Base-by-base conservation (phyloP, 30 jellyfish, hydroid and myxozoan genomes). In the Rhopilema esculentum region DNA sequence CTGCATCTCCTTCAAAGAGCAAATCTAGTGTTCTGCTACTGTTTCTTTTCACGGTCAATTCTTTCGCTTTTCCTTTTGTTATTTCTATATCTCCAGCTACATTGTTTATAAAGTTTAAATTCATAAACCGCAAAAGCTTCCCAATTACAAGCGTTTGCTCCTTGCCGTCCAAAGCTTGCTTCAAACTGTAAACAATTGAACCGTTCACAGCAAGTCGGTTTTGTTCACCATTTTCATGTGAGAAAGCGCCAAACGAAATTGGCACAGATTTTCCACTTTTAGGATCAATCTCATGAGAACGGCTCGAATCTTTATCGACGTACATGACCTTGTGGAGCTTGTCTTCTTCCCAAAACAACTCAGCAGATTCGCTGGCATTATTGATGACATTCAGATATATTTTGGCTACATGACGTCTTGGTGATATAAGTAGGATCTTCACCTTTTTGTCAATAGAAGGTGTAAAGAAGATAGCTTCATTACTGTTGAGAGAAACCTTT, bases 71-170 rank as follows among this genome's bases (percentile, higher is more conserved):
- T 8, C 71, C 75, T n/a, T 75, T 79, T 17, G 23, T 29, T 1
- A 53, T 75, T 27, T 16, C 72, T 26, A 85, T 40, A 22, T 32
- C 88, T 12, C 84, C 94, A 6, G 88, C 75, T 21, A 66, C 94
- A n/a, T 62, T 26, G 57, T 85, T 85, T 25, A 29, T 73, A 66
- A 80, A 20, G 9, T 30, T 65, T 7, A 80, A 17, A 32, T 66
- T 27, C 64, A 80, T 23, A 1, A 49, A 32, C 48, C 51, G 21
- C 28, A 80, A 26, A 1, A 63, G 62, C 2, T 19, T 49, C 9
- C 90, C 90, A 9, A 80, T 48, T 30, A 80, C 66, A 22, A 80
- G 72, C 1, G 75, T 33, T 15, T 33, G 67, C 63, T 27, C 2
- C 0, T 31, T 28, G 29, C 49, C 68, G 12, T 67, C 67, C 23